phyloP scores from a whole-genome alignment of 2,113 vertebrate species.

The Halcyon senegalensis region DNA sequence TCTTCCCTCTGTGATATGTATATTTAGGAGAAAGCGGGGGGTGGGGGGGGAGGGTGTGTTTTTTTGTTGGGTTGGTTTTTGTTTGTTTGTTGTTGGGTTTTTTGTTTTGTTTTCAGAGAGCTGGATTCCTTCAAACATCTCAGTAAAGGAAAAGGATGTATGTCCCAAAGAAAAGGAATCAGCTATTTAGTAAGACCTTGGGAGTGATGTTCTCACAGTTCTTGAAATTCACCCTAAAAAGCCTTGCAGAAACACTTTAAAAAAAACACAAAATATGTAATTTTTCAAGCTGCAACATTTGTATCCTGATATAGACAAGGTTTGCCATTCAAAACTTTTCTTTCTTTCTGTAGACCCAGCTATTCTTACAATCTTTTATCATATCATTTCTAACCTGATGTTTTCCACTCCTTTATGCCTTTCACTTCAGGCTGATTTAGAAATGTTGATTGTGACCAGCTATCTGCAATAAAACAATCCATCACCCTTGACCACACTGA shows the following conservation, averaged over 20 bases:
- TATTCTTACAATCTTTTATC: neutral
- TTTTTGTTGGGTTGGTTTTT: no score
- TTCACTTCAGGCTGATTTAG: neutral
- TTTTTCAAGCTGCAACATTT: neutral
- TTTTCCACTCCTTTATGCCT: neutral
- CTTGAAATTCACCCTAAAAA: neutral
- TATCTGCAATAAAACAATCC: neutral
- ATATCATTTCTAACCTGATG: neutral
- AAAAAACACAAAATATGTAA: rapidly evolving
- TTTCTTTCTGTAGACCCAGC: rapidly evolving
- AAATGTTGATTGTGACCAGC: neutral
- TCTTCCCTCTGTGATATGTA: neutral
- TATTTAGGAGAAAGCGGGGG: neutral
- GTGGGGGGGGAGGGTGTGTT: no score
- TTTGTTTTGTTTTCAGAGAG: neutral
- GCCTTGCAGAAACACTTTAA: neutral
- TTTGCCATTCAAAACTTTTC: neutral
- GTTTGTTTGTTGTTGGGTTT: neutral
- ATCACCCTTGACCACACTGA: neutral
- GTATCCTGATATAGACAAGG: neutral
- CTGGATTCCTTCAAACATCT: neutral
- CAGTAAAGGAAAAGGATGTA: rapidly evolving
- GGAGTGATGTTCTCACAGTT: neutral
- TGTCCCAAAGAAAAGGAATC: neutral
- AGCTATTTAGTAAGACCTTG: neutral